These are phyloP conservation scores for Ichneumoninae sp. DNA, from an alignment of 2,888 invertebrate species.

Conservation along the genomic window DNA sequence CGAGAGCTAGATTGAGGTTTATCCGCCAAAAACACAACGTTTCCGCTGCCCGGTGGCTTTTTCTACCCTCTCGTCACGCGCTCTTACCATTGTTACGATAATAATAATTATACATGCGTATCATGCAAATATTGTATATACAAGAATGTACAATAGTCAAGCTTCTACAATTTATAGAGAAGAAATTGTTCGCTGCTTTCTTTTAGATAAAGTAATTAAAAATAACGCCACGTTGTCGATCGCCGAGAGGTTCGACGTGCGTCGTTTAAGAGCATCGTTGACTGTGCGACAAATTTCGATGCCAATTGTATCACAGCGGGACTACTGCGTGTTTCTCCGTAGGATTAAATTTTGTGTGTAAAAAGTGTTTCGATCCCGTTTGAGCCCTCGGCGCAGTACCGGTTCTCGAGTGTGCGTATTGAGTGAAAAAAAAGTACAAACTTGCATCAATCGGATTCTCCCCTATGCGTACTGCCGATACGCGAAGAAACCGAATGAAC, in stretches of 20 bases:
- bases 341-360: conserved; percentile 17
- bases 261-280: conserved; percentile 5
- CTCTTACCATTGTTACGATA: neutral
- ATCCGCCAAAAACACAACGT: neutral
- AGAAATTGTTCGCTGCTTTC: neutral
- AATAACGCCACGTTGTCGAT: conserved; percentile 3
- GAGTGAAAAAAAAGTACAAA: conserved; percentile 11
- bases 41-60: conserved; percentile 21
- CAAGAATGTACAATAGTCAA: conserved; percentile 12
- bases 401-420: conserved; percentile 21
- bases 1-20: conserved; percentile 19
- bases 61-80: conserved; percentile 1
- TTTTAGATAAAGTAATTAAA: neutral
- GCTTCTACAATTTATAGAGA: conserved; percentile 1
- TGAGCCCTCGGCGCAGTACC: conserved; percentile 15
- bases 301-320: conserved; percentile 21
- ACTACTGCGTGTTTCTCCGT: conserved; percentile 5
- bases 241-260: conserved; percentile 6
- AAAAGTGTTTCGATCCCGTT: conserved; percentile 20
- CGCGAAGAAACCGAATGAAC: conserved; percentile 5
- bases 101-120: conserved; percentile 11
- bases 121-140: conserved; percentile 15
- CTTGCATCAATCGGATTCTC: neutral
- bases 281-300: conserved; percentile 23
- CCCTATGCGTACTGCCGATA: neutral